Conservation (phyloP, 2,113 vertebrate species). For the Siphamia tubifer region DNA sequence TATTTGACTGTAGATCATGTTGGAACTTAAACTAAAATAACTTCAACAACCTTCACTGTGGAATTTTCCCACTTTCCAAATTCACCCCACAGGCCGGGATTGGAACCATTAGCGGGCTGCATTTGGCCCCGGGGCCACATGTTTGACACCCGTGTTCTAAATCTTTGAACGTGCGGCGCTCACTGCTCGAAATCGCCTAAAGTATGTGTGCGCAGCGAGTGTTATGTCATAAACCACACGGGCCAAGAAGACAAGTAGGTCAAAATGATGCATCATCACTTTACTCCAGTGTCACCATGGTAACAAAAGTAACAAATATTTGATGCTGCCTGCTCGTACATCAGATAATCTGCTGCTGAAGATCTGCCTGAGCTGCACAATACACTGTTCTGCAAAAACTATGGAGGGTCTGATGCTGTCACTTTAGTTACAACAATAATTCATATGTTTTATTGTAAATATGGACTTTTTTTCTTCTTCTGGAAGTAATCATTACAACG, state of each 20-base stretch:
- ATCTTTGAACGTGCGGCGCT: too few species aligned
- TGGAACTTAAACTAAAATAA: too few species aligned
- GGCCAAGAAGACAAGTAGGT: constrained; percentile 37
- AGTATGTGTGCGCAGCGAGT: not conserved
- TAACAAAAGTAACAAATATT: constrained; percentile 56
- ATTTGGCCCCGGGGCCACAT: too few species aligned
- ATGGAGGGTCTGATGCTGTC: not conserved
- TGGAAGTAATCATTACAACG: not conserved
- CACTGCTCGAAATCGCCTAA: too few species aligned
- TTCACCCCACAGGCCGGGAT: too few species aligned
- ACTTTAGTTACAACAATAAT: not conserved
- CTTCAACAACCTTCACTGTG: too few species aligned
- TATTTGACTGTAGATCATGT: too few species aligned
- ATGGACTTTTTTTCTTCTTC: constrained; percentile 8
- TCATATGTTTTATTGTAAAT: not conserved
- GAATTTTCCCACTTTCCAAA: too few species aligned
- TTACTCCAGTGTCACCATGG: constrained; percentile 29
- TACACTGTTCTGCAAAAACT: not conserved
- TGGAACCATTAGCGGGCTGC: too few species aligned
- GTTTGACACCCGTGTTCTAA: too few species aligned
- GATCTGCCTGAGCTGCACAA: not conserved
- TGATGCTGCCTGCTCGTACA: not conserved
- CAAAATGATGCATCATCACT: constrained; percentile 25
- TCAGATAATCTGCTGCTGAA: not conserved
- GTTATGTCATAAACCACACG: constrained; percentile 26